Conservation (phyloP, 1,140 invertebrate genomes). For the Caenorhabditis brenneri region DNA sequence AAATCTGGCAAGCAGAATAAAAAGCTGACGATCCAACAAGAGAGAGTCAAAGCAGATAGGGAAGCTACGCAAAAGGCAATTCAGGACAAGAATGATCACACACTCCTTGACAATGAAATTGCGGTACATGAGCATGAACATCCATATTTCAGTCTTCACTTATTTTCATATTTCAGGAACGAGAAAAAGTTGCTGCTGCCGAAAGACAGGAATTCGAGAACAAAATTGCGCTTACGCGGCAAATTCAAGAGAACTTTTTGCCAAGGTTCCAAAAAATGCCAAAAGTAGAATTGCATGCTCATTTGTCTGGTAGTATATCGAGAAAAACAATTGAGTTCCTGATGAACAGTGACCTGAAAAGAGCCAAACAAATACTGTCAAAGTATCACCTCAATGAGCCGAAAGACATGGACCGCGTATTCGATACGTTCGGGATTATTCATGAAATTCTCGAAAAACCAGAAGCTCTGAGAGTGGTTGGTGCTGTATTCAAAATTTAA, state of each 20-base stretch:
- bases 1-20: too few species aligned
- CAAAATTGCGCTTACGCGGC: too few species aligned
- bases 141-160: too few species aligned
- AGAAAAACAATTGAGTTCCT: neutral
- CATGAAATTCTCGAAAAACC: neutral
- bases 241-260: neutral
- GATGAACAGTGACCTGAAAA: neutral
- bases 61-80: too few species aligned
- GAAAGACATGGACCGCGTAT: neutral
- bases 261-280: neutral
- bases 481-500: neutral
- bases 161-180: too few species aligned
- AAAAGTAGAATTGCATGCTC: constrained; percentile 48
- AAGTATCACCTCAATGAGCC: neutral
- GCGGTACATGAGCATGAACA: too few species aligned
- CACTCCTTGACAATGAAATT: too few species aligned
- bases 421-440: constrained; percentile 19
- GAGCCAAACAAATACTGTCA: neutral
- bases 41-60: too few species aligned
- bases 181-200: too few species aligned
- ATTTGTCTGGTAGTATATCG: constrained; percentile 45
- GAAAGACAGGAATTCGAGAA: too few species aligned
- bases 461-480: neutral
- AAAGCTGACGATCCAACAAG: too few species aligned
- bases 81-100: too few species aligned